phyloP scores from a whole-genome alignment of 2,888 invertebrate genomes.

The Nomada fucata region DNA sequence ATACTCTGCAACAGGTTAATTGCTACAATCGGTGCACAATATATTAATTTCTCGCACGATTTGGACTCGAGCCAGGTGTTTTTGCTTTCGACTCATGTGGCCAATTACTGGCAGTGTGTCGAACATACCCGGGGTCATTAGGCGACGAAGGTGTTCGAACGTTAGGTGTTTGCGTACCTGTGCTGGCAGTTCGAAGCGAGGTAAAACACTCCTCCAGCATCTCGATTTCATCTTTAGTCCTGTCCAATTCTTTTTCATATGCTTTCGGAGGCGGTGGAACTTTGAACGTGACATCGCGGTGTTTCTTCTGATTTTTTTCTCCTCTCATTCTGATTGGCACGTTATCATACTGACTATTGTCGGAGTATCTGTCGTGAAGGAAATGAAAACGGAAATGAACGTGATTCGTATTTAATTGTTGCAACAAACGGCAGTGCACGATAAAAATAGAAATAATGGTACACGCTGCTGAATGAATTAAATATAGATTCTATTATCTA shows the following conservation, averaged over 20 bases:
- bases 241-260: constrained; percentile 66
- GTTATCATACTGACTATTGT: constrained; percentile 83
- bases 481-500: no score
- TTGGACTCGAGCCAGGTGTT: constrained; percentile 87
- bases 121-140: constrained; percentile 90
- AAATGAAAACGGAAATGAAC: not conserved
- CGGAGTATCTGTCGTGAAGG: constrained; percentile 75
- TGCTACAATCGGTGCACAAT: not conserved
- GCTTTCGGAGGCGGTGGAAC: constrained; percentile 76
- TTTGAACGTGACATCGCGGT: constrained; percentile 79
- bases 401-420: not conserved
- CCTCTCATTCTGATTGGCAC: constrained; percentile 80
- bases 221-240: constrained; percentile 79
- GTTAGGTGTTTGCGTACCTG: constrained; percentile 75
- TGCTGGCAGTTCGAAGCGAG: constrained; percentile 76
- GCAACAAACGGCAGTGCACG: no score
- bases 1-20: not conserved
- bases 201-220: constrained; percentile 81
- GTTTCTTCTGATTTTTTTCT: constrained; percentile 76
- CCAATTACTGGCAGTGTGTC: constrained; percentile 90
- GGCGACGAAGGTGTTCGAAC: constrained; percentile 86
- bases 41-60: constrained; percentile 67
- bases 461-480: no score
- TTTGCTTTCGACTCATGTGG: constrained; percentile 83
- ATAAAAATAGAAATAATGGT: no score